A percentile compares a stretch with the other conserved stretches of the same genome.
Evolutionary conservation across 2,797 vertebrate genomes (phyloP).

Genomic region (Rhynchonycteris naso): DNA sequence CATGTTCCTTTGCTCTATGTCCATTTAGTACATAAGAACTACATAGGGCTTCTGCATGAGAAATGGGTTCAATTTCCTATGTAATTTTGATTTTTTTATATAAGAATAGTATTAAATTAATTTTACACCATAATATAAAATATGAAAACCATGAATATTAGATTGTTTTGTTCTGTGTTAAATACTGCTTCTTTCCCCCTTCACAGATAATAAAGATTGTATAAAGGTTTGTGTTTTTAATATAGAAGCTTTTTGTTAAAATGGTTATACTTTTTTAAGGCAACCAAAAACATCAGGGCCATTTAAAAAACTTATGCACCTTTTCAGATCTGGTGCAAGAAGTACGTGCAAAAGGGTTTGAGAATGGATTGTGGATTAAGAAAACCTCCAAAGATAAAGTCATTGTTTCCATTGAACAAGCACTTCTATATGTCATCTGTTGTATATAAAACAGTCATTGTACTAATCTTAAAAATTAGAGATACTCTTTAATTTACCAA

Average conservation of each 20-base stretch:
- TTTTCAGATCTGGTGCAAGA: not conserved
- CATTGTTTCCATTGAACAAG: not conserved
- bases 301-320: not conserved
- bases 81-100: not conserved
- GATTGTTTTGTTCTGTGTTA: not conserved
- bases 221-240: not conserved
- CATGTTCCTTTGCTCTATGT: not conserved
- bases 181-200: not conserved
- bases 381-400: not conserved
- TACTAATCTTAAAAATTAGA: not conserved
- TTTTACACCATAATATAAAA: not conserved
- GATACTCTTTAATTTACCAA: not conserved
- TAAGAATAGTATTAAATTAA: not conserved
- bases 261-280: not conserved
- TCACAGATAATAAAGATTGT: not conserved
- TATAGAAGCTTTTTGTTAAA: not conserved
- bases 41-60: not conserved
- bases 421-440: not conserved
- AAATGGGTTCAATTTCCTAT: not conserved
- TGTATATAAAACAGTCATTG: not conserved
- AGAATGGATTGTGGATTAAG: not conserved
- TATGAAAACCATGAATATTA: not conserved
- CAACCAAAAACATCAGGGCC: not conserved
- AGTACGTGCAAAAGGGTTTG: not conserved
- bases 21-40: not conserved